A percentile compares a stretch with the other conserved stretches of the same genome.
These are phyloP conservation scores for Burhinus bistriatus DNA, from an alignment of 2,113 vertebrate genomes.

Conservation along the genomic window DNA sequence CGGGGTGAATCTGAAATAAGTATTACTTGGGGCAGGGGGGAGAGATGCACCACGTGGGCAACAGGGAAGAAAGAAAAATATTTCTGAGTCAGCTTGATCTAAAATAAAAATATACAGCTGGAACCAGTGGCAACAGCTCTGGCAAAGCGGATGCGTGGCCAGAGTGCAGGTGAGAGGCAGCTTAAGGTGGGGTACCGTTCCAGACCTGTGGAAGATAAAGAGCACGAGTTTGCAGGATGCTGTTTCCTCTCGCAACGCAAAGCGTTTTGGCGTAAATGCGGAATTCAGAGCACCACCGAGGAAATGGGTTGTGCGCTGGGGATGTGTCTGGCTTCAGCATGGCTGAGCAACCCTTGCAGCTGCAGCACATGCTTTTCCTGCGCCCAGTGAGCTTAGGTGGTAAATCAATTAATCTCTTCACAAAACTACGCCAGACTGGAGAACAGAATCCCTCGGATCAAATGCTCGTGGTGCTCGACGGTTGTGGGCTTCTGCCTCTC, in stretches of 20 bases:
- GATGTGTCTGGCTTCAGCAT: neutral
- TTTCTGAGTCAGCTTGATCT: neutral
- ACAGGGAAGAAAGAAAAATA: neutral
- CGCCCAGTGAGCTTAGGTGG: neutral
- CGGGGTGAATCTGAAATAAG: neutral
- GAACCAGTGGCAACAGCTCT: neutral
- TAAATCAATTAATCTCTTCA: neutral
- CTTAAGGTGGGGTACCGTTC: rapidly evolving
- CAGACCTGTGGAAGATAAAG: neutral
- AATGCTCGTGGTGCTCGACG: neutral
- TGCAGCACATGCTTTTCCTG: neutral
- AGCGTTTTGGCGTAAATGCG: neutral
- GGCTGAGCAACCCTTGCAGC: neutral
- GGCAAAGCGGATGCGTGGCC: neutral
- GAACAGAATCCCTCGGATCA: neutral
- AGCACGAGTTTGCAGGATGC: neutral
- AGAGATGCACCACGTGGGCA: neutral
- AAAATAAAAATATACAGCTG: neutral
- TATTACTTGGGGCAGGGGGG: neutral
- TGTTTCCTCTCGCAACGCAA: neutral
- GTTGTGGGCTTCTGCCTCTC: neutral
- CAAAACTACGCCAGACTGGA: neutral
- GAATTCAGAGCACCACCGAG: neutral
- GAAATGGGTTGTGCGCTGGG: neutral
- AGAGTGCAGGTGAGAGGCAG: neutral